These are phyloP conservation scores for Macrocentrus cingulum DNA, from an alignment of 1,140 invertebrate species.

Conservation along the genomic window DNA sequence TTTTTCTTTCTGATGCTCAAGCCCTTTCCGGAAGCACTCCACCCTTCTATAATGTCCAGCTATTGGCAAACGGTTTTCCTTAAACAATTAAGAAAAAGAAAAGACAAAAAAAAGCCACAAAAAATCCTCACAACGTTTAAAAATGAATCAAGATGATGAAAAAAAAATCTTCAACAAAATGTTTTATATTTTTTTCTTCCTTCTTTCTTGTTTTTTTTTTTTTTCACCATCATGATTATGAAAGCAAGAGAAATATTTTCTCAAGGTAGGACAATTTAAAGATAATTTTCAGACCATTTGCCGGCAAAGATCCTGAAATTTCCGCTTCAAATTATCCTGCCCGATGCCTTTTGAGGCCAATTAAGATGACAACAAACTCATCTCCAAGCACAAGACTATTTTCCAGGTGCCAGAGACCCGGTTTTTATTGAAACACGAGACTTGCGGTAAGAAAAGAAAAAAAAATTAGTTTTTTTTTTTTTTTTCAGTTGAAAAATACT, in stretches of 20 bases:
- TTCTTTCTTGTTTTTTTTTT: constrained; percentile 5
- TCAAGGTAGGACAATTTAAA: neutral
- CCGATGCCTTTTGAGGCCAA: no score
- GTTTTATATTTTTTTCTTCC: neutral
- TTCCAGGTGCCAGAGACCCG: constrained; percentile 9
- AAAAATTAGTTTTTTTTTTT: no score
- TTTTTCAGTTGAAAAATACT: no score
- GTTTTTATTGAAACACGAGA: no score
- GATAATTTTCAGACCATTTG: constrained; percentile 23
- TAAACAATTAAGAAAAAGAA: neutral
- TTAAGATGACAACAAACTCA: neutral
- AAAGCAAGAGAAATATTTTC: neutral
- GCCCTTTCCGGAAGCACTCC: no score
- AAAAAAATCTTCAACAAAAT: constrained; percentile 8
- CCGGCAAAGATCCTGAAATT: constrained; percentile 4
- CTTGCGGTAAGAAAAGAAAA: constrained; percentile 7
- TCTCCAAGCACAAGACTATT: neutral
- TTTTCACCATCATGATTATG: neutral
- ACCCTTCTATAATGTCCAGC: no score
- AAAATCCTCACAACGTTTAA: constrained; percentile 6
- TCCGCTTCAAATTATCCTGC: constrained; percentile 25
- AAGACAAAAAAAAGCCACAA: neutral
- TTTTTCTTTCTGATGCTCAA: constrained; percentile 9
- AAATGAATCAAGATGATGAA: constrained; percentile 15
- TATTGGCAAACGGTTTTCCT: no score